Percentiles rank a stretch among this genome's conserved stretches.
Conservation (phyloP, 1,140 invertebrate species). For the Conus ventricosus region DNA sequence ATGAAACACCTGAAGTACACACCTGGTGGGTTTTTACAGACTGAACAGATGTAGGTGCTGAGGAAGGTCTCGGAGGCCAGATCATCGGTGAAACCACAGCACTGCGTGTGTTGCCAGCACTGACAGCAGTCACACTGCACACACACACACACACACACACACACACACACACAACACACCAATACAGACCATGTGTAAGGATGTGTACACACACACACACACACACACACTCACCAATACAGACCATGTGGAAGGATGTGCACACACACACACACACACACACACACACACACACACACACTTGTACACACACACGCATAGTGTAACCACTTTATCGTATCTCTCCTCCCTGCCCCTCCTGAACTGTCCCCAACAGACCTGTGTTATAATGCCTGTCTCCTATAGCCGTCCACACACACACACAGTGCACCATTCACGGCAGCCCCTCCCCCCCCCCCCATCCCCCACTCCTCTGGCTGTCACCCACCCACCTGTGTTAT, state of each 20-base stretch:
- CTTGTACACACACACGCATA: no score
- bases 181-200: neutral
- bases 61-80: constrained; percentile 83
- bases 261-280: constrained; percentile 73
- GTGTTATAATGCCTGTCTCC: neutral
- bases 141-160: constrained; percentile 21
- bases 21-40: constrained; percentile 85
- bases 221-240: neutral
- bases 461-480: no score
- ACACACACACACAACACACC: neutral
- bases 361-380: neutral
- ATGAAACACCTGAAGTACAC: constrained; percentile 6
- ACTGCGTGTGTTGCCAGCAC: constrained; percentile 95
- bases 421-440: neutral
- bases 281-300: constrained; percentile 17
- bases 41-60: constrained; percentile 90
- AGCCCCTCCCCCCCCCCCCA: no score
- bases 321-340: no score
- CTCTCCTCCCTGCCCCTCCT: no score
- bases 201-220: neutral
- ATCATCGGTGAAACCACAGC: constrained; percentile 85
- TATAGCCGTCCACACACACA: neutral
- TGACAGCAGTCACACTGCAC: constrained; percentile 92
- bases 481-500: no score
- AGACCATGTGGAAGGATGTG: no score